phyloP scores from a whole-genome alignment of 2,797 vertebrate species.

The Sebastes iracundus region DNA sequence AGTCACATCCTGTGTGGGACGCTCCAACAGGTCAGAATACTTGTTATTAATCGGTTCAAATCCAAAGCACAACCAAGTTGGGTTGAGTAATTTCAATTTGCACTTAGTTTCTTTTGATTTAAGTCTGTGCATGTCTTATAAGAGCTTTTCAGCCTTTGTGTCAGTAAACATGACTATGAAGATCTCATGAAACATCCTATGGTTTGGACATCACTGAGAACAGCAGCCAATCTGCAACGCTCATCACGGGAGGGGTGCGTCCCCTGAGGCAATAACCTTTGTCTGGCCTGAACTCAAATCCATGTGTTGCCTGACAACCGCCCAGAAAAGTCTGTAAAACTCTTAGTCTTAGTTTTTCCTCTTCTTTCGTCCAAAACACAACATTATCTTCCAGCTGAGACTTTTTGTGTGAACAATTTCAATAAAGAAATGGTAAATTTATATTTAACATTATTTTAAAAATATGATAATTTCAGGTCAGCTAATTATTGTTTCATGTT shows the following conservation, averaged over 20 bases:
- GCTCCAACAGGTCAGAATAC: neutral
- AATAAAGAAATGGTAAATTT: neutral
- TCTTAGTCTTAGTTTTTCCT: neutral
- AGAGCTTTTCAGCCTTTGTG: neutral
- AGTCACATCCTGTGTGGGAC: too few relatives aligned
- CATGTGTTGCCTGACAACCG: conserved; percentile 10
- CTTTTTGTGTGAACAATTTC: neutral
- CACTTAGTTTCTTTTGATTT: neutral
- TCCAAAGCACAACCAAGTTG: neutral
- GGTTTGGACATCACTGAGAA: conserved; percentile 6
- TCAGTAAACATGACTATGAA: neutral
- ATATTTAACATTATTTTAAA: neutral
- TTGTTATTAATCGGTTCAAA: neutral
- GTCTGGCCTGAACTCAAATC: conserved; percentile 37
- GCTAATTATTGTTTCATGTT: neutral
- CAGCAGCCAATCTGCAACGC: neutral
- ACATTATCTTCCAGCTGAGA: neutral
- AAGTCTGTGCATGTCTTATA: neutral
- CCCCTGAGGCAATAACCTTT: conserved; percentile 50
- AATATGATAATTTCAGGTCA: neutral
- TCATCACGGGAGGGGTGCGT: conserved; percentile 9
- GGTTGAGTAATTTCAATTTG: neutral
- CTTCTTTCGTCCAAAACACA: neutral
- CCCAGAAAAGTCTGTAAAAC: conserved; percentile 8
- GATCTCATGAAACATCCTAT: neutral